These are phyloP conservation scores for Sterna hirundo DNA, from an alignment of 2,113 vertebrate genomes.

Conservation along the genomic window DNA sequence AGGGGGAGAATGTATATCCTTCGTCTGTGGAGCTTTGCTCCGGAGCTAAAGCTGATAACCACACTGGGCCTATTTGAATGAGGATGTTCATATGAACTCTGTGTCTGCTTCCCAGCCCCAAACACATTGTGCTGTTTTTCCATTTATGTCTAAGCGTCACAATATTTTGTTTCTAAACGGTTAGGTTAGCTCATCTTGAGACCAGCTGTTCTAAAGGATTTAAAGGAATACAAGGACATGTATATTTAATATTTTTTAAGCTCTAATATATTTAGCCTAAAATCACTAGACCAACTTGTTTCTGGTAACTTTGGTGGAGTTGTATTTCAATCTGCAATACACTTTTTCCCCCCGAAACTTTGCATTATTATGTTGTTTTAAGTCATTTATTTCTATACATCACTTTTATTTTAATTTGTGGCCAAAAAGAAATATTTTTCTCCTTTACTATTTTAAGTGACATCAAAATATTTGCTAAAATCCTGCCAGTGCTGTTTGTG, in stretches of 20 bases:
- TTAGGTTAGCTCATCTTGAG: slow-evolving; percentile 27
- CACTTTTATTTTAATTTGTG: neutral
- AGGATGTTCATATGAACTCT: neutral
- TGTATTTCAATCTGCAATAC: neutral
- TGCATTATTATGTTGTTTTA: neutral
- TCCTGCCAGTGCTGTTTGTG: neutral
- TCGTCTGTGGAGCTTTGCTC: neutral
- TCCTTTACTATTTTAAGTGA: neutral
- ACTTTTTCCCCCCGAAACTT: neutral
- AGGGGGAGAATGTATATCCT: neutral
- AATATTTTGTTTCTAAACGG: slow-evolving; percentile 40
- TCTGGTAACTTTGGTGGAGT: neutral
- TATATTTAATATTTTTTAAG: neutral
- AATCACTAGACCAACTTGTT: neutral
- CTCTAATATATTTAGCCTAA: neutral
- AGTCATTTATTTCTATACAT: neutral
- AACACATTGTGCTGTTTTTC: slow-evolving; percentile 23
- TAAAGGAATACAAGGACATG: neutral
- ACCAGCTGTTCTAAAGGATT: slow-evolving; percentile 23
- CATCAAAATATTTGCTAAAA: neutral
- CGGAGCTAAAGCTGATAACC: neutral
- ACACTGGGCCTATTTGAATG: neutral
- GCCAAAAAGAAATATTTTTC: neutral
- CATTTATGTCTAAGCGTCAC: slow-evolving; percentile 1
- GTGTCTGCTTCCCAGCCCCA: neutral